Conservation (phyloP, 1,140 invertebrate species). For the Lasaia peninsularis region DNA sequence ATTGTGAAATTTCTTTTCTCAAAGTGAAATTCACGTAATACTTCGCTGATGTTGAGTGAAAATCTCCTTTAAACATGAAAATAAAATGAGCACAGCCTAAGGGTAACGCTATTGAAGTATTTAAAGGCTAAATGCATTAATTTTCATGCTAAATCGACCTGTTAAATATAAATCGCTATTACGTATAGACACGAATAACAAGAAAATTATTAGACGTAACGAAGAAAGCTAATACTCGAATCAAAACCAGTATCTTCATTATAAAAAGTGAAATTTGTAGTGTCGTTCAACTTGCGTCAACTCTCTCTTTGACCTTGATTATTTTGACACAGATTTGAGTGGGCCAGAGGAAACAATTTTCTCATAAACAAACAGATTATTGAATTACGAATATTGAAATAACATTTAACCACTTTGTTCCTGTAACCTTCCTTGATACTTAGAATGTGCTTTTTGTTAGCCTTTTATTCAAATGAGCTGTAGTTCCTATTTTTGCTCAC, state of each 20-base stretch:
- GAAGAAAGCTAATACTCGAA: not conserved
- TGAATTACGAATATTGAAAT: no score
- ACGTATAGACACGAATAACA: not conserved
- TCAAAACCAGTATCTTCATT: not conserved
- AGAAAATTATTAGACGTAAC: not conserved
- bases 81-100: not conserved
- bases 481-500: no score
- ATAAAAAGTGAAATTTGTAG: constrained; percentile 31
- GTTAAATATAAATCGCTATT: not conserved
- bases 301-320: constrained; percentile 33
- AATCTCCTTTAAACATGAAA: not conserved
- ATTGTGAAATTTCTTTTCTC: constrained; percentile 14
- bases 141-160: not conserved
- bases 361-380: not conserved
- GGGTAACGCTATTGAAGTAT: not conserved
- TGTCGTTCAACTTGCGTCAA: constrained; percentile 25
- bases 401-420: not conserved
- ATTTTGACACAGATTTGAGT: constrained; percentile 29
- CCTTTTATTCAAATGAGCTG: no score
- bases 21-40: constrained; percentile 16
- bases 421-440: not conserved
- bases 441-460: no score
- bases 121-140: not conserved
- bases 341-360: not conserved
- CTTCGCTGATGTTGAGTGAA: not conserved